These are phyloP conservation scores for Hippopotamus amphibius DNA, from an alignment of 2,113 vertebrate genomes.

Conservation along the genomic window DNA sequence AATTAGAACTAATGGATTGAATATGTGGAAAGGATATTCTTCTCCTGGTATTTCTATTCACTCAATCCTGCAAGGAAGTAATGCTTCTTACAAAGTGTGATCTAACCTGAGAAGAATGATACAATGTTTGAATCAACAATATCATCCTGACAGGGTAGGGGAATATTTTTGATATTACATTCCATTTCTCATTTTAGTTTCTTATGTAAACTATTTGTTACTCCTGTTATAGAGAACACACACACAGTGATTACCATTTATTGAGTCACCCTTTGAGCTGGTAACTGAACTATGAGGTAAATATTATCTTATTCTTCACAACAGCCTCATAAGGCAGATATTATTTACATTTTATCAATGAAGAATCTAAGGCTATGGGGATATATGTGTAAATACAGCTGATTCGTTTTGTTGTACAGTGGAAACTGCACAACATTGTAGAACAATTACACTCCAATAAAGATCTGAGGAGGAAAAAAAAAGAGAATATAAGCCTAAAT, in stretches of 20 bases:
- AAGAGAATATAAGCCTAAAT: neutral
- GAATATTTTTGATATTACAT: conserved; percentile 49
- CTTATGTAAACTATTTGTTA: conserved; percentile 53
- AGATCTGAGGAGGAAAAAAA: too few relatives aligned
- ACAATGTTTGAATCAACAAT: conserved; percentile 28
- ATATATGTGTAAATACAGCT: too few relatives aligned
- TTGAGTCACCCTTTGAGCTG: conserved; percentile 25
- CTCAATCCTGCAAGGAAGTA: neutral
- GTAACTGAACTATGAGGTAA: conserved; percentile 42
- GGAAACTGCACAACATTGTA: too few relatives aligned
- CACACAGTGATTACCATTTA: conserved; percentile 30
- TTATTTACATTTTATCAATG: conserved; percentile 58
- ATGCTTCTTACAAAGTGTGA: conserved; percentile 33
- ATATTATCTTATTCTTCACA: conserved; percentile 54
- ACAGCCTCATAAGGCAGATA: neutral
- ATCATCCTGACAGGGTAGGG: conserved; percentile 23
- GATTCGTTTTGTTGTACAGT: too few relatives aligned
- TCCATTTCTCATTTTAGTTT: conserved; percentile 64
- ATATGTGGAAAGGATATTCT: conserved; percentile 74
- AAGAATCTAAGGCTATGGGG: neutral
- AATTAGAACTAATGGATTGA: conserved; percentile 63
- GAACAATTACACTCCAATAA: too few relatives aligned
- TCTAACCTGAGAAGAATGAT: conserved; percentile 2
- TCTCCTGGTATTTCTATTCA: conserved; percentile 46
- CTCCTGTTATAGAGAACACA: conserved; percentile 40